A percentile compares a stretch with the other conserved stretches of the same genome.
Conservation (phyloP, 2,113 vertebrate species). For the Baryphthengus martii region DNA sequence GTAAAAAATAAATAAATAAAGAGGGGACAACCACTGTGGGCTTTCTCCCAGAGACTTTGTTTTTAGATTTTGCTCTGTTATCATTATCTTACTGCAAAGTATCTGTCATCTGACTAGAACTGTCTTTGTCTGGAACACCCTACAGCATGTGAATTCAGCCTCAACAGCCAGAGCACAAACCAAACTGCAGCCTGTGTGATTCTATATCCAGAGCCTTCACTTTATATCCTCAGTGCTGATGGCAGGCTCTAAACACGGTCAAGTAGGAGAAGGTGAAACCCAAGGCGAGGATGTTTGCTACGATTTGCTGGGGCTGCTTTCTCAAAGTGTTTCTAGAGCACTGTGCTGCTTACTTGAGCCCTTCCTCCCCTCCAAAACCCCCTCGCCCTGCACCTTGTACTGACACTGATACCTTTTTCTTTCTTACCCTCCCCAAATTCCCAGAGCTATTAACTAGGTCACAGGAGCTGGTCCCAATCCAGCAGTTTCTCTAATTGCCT, state of each 20-base stretch:
- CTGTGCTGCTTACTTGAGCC: not conserved
- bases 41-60: not conserved
- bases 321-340: not conserved
- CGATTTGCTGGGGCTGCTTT: not conserved
- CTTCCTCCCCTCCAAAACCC: not conserved
- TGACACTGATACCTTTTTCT: not conserved
- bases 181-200: not conserved
- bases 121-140: not conserved
- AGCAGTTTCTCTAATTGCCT: conserved; percentile 82
- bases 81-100: not conserved
- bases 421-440: conserved; percentile 5
- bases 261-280: not conserved
- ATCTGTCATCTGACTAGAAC: not conserved
- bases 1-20: not conserved
- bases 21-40: rapidly evolving
- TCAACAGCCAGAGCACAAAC: not conserved
- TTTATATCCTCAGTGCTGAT: not conserved
- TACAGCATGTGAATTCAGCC: not conserved
- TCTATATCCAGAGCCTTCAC: rapidly evolving
- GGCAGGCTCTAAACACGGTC: rapidly evolving
- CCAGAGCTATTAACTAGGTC: conserved; percentile 80
- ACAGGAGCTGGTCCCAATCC: conserved; percentile 73
- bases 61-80: not conserved
- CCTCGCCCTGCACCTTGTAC: rapidly evolving
- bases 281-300: not conserved